These are phyloP conservation scores for Coregonus ussuriensis DNA, from an alignment of 2,797 vertebrate genomes.

Conservation along the genomic window DNA sequence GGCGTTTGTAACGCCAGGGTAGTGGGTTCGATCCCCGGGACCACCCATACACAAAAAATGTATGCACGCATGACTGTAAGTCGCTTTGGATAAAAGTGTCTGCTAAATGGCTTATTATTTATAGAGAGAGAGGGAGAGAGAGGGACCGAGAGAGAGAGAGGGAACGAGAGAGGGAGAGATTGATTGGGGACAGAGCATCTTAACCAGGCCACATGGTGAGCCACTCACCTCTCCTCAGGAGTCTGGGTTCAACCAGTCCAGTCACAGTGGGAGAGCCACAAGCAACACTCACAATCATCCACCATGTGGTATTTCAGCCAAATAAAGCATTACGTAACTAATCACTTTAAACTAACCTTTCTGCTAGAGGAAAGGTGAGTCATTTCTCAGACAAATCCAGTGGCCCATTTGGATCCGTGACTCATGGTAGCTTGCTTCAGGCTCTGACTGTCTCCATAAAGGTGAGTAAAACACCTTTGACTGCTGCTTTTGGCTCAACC, in stretches of 20 bases:
- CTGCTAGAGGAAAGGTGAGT: background rate
- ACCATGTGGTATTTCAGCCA: background rate
- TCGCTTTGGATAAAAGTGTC: no score
- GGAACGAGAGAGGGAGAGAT: background rate
- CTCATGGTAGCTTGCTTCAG: conserved; percentile 2
- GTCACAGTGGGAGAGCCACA: conserved; percentile 2
- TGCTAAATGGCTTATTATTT: no score
- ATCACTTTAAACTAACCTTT: background rate
- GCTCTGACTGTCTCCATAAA: background rate
- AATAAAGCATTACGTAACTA: conserved; percentile 1
- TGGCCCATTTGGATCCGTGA: background rate
- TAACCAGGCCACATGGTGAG: background rate
- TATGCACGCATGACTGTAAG: no score
- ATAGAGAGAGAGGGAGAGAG: no score
- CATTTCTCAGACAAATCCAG: conserved; percentile 11
- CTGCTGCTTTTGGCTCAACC: background rate
- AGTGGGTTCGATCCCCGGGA: no score
- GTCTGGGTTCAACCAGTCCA: background rate
- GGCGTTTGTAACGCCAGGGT: no score
- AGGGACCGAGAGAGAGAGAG: no score
- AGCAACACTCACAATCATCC: background rate
- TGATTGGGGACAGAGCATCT: background rate
- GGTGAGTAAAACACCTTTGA: no score
- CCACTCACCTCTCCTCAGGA: background rate
- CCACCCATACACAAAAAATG: no score